Evolutionary conservation across 1,140 invertebrate species (phyloP).

Genomic region (Drosophila kurseongensis): DNA sequence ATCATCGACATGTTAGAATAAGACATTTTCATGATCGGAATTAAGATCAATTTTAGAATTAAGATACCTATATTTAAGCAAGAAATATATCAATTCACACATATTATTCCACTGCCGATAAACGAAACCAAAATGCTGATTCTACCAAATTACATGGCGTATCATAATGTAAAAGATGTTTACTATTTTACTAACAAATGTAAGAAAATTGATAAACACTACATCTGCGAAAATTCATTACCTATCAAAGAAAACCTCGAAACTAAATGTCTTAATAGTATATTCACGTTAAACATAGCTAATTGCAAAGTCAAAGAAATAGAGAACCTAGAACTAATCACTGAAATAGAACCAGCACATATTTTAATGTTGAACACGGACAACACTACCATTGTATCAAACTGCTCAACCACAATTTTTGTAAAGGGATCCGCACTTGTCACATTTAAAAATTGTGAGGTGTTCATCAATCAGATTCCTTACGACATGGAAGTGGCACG

Average conservation of each 20-base stretch:
- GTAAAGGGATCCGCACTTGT: too few species aligned
- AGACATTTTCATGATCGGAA: neutral
- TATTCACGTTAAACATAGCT: too few species aligned
- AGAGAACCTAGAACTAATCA: too few species aligned
- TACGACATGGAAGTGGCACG: too few species aligned
- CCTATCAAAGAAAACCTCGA: neutral
- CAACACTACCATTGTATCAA: too few species aligned
- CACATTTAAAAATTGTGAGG: too few species aligned
- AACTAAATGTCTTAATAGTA: neutral
- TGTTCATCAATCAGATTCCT: too few species aligned
- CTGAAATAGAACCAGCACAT: too few species aligned
- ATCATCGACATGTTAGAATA: neutral
- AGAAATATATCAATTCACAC: too few species aligned
- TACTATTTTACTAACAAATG: constrained; percentile 1
- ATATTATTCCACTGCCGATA: neutral
- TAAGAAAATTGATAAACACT: neutral
- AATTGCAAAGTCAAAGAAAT: too few species aligned
- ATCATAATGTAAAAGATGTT: neutral
- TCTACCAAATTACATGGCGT: neutral
- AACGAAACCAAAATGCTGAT: neutral
- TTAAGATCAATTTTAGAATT: constrained; percentile 1
- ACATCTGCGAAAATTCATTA: constrained; percentile 1
- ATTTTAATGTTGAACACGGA: too few species aligned
- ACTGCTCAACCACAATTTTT: too few species aligned
- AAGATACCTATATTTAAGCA: neutral